Conservation (phyloP, 2,888 invertebrate genomes). For the Nezara viridula region DNA sequence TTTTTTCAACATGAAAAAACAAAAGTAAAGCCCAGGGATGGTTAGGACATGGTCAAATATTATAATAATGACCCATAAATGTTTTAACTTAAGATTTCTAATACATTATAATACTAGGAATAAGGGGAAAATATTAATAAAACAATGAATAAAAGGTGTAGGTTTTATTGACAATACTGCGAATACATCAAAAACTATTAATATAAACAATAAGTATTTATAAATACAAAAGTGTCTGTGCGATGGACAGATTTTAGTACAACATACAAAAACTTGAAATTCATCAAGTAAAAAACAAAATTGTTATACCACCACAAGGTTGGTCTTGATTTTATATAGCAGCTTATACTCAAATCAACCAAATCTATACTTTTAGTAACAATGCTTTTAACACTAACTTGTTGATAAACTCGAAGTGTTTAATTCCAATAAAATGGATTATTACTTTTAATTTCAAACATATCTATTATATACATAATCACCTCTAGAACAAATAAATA, state of each 20-base stretch:
- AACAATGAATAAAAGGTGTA: constrained; percentile 64
- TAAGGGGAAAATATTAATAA: background rate
- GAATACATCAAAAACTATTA: constrained; percentile 65
- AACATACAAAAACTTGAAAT: constrained; percentile 41
- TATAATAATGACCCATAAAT: too few species aligned
- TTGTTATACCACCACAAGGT: background rate
- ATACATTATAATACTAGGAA: background rate
- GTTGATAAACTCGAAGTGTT: background rate
- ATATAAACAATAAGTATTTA: constrained; percentile 59
- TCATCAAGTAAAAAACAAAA: constrained; percentile 42
- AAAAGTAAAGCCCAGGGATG: too few species aligned
- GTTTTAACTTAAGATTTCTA: background rate
- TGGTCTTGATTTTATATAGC: background rate
- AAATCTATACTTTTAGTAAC: background rate
- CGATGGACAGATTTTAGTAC: constrained; percentile 60
- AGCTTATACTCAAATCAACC: background rate
- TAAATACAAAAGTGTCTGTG: constrained; percentile 65
- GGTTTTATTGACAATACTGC: constrained; percentile 66
- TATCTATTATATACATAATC: background rate
- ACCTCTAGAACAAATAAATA: background rate
- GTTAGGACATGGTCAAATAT: too few species aligned
- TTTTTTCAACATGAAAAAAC: too few species aligned
- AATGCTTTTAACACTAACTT: too few species aligned
- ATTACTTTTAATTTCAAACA: background rate
- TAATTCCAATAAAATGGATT: background rate